Conservation (phyloP, 2,888 invertebrate genomes). For the Leptinotarsa haldemani region DNA sequence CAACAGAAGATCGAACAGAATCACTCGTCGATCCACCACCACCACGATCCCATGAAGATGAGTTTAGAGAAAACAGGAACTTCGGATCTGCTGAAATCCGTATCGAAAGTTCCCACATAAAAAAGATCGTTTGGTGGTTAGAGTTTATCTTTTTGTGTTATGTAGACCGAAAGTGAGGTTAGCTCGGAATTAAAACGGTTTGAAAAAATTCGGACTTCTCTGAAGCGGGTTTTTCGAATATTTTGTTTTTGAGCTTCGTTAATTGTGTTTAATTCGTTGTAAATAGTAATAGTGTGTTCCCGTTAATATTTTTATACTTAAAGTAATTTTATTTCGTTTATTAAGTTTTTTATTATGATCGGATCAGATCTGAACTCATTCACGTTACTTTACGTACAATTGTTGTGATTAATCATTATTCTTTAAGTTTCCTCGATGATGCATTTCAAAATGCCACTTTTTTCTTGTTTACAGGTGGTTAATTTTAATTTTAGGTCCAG, state of each 20-base stretch:
- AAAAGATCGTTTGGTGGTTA: conserved; percentile 53
- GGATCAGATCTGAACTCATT: conserved; percentile 60
- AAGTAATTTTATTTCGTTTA: conserved; percentile 58
- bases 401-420: conserved; percentile 63
- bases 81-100: conserved; percentile 80
- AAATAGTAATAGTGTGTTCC: conserved; percentile 62
- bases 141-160: conserved; percentile 39
- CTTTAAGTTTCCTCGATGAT: conserved; percentile 54
- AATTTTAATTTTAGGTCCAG: conserved; percentile 30
- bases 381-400: conserved; percentile 59
- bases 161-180: conserved; percentile 42
- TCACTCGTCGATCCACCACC: conserved; percentile 71
- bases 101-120: conserved; percentile 84
- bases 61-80: conserved; percentile 77
- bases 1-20: conserved; percentile 82
- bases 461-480: conserved; percentile 39
- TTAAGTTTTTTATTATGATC: conserved; percentile 57
- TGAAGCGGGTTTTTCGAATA: conserved; percentile 41
- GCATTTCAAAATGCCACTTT: conserved; percentile 49
- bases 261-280: conserved; percentile 59
- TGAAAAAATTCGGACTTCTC: conserved; percentile 42
- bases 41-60: conserved; percentile 80
- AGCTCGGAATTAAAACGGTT: conserved; percentile 34
- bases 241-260: conserved; percentile 52
- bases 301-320: conserved; percentile 61